These are phyloP conservation scores for Parnassius mnemosyne DNA, from an alignment of 2,888 invertebrate species.

Conservation along the genomic window DNA sequence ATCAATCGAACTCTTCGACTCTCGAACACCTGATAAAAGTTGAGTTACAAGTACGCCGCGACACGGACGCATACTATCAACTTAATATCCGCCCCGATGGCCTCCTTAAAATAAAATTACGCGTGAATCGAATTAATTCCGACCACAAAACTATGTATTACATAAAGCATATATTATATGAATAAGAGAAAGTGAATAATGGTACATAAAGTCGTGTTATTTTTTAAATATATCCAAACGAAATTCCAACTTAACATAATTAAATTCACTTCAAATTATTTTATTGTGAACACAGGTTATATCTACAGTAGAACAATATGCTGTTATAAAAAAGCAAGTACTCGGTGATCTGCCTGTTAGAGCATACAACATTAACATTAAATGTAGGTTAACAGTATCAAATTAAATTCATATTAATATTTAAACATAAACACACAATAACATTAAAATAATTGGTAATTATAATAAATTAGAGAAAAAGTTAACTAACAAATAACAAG, in stretches of 20 bases:
- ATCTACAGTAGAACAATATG: too few relatives aligned
- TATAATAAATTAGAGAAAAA: too few relatives aligned
- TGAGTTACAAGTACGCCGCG: neutral
- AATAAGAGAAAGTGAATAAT: constrained; percentile 21
- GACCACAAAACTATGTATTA: constrained; percentile 21
- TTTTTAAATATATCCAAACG: neutral
- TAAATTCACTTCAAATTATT: neutral
- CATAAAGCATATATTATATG: constrained; percentile 18
- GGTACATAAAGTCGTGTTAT: constrained; percentile 2
- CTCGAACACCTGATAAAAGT: neutral
- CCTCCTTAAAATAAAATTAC: constrained; percentile 16
- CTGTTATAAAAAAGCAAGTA: too few relatives aligned
- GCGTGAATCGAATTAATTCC: constrained; percentile 18
- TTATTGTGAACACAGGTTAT: too few relatives aligned
- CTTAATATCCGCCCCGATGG: constrained; percentile 10
- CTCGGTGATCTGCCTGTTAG: too few relatives aligned
- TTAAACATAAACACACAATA: too few relatives aligned
- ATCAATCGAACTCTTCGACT: neutral
- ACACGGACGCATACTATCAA: neutral
- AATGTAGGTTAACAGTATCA: too few relatives aligned
- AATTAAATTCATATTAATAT: too few relatives aligned
- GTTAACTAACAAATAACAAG: too few relatives aligned
- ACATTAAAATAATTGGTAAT: too few relatives aligned
- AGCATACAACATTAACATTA: too few relatives aligned
- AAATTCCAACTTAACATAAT: neutral